Evolutionary conservation across 2,888 invertebrate genomes (phyloP).

Genomic region (Congeria kusceri): DNA sequence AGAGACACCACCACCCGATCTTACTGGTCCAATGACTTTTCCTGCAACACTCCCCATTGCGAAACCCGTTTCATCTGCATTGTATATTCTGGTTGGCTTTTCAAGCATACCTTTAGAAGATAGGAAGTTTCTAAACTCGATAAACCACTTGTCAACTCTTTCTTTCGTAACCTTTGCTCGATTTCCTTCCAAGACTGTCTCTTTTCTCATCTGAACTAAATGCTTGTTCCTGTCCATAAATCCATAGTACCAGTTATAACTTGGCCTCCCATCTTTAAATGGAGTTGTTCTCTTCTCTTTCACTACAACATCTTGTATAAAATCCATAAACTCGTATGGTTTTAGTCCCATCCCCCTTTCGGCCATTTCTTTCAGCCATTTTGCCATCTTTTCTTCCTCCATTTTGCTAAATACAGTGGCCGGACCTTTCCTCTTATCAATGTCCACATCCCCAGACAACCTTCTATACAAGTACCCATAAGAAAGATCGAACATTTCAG

Average conservation of each 20-base stretch:
- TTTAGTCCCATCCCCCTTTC: slow-evolving; percentile 43
- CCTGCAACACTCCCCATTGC: slow-evolving; percentile 29
- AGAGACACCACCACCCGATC: too few species aligned
- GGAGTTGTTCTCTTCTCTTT: slow-evolving; percentile 29
- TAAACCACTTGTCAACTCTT: slow-evolving; percentile 39
- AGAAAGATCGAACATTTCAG: too few species aligned
- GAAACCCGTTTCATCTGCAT: slow-evolving; percentile 45
- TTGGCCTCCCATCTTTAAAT: slow-evolving; percentile 31
- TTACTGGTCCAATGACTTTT: slow-evolving; percentile 29
- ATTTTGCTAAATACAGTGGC: slow-evolving; percentile 15
- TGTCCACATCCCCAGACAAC: slow-evolving; percentile 12
- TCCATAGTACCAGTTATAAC: slow-evolving; percentile 49
- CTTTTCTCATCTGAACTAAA: slow-evolving; percentile 27
- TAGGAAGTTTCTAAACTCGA: slow-evolving; percentile 35
- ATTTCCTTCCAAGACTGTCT: slow-evolving; percentile 35
- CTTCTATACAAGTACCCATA: too few species aligned
- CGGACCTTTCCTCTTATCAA: slow-evolving; percentile 26
- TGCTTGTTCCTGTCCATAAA: slow-evolving; percentile 37
- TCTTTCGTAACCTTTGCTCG: slow-evolving; percentile 38
- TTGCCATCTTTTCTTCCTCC: slow-evolving; percentile 43
- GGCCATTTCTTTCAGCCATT: slow-evolving; percentile 37
- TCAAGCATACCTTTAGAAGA: slow-evolving; percentile 21
- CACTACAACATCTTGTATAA: slow-evolving; percentile 30
- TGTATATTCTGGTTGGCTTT: slow-evolving; percentile 41
- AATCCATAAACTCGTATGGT: slow-evolving; percentile 30